Percentiles rank a stretch among this genome's conserved stretches.
These are phyloP conservation scores for Stegostoma tigrinum DNA, from an alignment of 2,113 vertebrate species.

Conservation along the genomic window DNA sequence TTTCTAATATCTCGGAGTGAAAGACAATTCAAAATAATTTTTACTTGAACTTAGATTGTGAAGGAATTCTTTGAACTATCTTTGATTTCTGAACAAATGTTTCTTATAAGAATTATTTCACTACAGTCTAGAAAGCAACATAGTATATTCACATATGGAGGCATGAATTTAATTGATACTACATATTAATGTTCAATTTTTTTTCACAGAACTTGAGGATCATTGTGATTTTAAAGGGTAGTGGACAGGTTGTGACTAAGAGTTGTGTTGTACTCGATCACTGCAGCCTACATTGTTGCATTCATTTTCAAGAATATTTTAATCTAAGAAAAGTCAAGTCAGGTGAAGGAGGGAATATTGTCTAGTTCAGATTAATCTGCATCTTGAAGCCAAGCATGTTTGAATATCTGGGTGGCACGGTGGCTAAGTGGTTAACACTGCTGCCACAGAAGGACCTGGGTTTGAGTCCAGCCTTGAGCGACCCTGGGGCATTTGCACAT, in stretches of 20 bases:
- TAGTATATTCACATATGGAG: not conserved
- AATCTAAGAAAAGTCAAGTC: not conserved
- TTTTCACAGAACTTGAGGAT: too few species aligned
- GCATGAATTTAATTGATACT: not conserved
- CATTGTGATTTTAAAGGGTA: not conserved
- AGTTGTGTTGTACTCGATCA: not conserved
- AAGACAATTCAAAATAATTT: not conserved
- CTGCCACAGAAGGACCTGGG: too few species aligned
- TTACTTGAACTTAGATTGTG: not conserved
- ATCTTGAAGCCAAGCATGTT: not conserved
- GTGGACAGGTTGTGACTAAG: not conserved
- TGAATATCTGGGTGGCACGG: too few species aligned
- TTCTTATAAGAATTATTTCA: not conserved
- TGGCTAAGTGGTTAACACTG: too few species aligned
- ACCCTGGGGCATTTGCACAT: too few species aligned
- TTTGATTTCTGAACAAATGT: not conserved
- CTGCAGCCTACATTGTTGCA: not conserved
- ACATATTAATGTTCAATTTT: not conserved
- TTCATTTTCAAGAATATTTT: not conserved
- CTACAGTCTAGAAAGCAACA: too few species aligned
- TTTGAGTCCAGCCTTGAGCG: too few species aligned
- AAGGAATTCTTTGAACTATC: not conserved
- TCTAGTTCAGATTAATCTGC: not conserved
- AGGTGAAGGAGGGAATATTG: not conserved
- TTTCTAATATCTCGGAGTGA: not conserved